phyloP scores from a whole-genome alignment of 2,797 vertebrate species.

The Haliaeetus albicilla region DNA sequence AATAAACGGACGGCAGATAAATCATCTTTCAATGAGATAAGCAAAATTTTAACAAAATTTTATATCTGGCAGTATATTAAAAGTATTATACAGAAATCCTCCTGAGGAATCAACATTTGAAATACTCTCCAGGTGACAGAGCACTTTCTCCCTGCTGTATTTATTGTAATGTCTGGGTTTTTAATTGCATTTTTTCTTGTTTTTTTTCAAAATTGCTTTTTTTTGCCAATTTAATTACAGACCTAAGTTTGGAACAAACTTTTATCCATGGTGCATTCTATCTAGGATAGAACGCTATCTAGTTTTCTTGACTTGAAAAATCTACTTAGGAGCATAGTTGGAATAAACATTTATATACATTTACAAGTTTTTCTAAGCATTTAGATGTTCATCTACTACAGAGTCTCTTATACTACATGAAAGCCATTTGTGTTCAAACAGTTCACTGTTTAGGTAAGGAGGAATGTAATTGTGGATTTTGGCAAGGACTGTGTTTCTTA shows the following conservation, averaged over 20 bases:
- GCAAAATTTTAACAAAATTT: conserved; percentile 10
- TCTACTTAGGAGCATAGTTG: neutral
- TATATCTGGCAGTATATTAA: neutral
- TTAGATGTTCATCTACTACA: neutral
- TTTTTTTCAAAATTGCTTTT: neutral
- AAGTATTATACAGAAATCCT: neutral
- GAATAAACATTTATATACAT: neutral
- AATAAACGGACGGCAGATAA: neutral
- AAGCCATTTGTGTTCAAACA: neutral
- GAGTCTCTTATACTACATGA: neutral
- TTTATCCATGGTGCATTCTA: neutral
- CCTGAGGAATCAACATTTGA: neutral
- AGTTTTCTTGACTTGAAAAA: neutral
- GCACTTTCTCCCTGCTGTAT: neutral
- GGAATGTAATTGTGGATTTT: neutral
- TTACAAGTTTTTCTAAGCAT: neutral
- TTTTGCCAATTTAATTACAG: neutral
- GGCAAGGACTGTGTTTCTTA: neutral
- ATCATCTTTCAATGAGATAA: conserved; percentile 10
- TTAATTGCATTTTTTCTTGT: neutral
- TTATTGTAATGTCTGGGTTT: neutral
- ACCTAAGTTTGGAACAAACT: neutral
- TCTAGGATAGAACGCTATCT: neutral
- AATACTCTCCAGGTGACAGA: neutral
- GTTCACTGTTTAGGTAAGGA: neutral